phyloP scores from a whole-genome alignment of 2,888 invertebrate genomes.

The Nymphalis c-album region DNA sequence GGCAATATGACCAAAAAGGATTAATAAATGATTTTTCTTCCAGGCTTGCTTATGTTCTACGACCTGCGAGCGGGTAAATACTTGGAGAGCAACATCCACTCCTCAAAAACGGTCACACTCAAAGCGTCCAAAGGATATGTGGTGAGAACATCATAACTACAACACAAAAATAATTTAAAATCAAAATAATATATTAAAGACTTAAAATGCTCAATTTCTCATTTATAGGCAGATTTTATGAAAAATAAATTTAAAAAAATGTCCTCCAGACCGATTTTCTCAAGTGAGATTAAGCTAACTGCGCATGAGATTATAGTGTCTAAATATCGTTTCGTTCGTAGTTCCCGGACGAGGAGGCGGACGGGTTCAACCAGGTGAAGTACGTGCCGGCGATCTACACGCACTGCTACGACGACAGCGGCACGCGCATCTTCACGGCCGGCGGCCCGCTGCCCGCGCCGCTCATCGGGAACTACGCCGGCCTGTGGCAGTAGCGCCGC shows the following conservation, averaged over 20 bases:
- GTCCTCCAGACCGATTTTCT: too few relatives aligned
- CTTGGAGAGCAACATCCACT: slow-evolving; percentile 93
- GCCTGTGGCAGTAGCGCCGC: slow-evolving; percentile 89
- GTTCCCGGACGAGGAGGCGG: slow-evolving; percentile 93
- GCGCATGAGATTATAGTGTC: too few relatives aligned
- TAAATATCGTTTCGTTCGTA: too few relatives aligned
- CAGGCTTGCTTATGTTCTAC: slow-evolving; percentile 94
- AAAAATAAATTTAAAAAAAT: too few relatives aligned
- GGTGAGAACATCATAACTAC: slow-evolving; percentile 78
- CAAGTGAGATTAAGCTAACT: too few relatives aligned
- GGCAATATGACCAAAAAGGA: too few relatives aligned
- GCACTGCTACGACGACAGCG: slow-evolving; percentile 96
- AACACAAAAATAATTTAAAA: too few relatives aligned
- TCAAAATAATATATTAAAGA: too few relatives aligned
- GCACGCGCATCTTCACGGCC: slow-evolving; percentile 95
- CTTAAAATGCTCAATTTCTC: too few relatives aligned
- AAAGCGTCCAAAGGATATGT: slow-evolving; percentile 95
- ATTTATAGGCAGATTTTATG: too few relatives aligned
- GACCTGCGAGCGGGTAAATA: slow-evolving; percentile 95
- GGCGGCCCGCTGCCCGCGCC: slow-evolving; percentile 97
- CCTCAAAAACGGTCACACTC: slow-evolving; percentile 91
- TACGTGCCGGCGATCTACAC: slow-evolving; percentile 97
- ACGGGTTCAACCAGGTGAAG: slow-evolving; percentile 91
- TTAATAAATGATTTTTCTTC: too few relatives aligned
- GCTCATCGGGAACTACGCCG: slow-evolving; percentile 96